Percentiles rank a stretch among this genome's conserved stretches.
Conservation (phyloP, 2,888 invertebrate genomes). For the Dioctria linearis region DNA sequence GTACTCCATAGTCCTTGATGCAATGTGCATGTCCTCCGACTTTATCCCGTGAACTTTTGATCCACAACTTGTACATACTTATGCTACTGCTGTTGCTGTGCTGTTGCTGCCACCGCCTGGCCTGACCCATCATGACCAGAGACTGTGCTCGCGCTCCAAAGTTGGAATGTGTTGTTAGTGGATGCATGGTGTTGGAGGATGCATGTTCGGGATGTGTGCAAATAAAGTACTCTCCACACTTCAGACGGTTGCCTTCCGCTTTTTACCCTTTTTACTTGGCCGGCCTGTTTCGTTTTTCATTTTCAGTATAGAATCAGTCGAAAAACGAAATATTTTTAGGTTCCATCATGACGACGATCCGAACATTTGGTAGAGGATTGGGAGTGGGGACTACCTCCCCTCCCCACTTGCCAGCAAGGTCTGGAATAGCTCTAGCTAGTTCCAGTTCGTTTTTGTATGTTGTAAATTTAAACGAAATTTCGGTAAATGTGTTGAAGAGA, state of each 20-base stretch:
- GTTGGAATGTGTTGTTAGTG: conserved; percentile 54
- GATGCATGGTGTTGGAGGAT: conserved; percentile 55
- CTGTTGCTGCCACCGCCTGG: too few species aligned
- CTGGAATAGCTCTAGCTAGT: conserved; percentile 11
- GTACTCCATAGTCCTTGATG: conserved; percentile 56
- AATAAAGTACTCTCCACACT: conserved; percentile 58
- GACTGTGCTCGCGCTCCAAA: too few species aligned
- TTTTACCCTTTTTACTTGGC: conserved; percentile 54
- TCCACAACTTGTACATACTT: conserved; percentile 53
- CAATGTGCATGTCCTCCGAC: conserved; percentile 57
- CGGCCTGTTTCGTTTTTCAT: conserved; percentile 56
- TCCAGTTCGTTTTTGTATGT: conserved; percentile 40
- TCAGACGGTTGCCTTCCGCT: conserved; percentile 57
- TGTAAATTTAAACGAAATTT: conserved; percentile 59
- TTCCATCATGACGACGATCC: conserved; percentile 14
- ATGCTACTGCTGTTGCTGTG: background rate
- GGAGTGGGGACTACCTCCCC: conserved; percentile 7
- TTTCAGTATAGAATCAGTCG: conserved; percentile 50
- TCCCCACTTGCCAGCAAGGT: background rate
- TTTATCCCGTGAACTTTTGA: conserved; percentile 56
- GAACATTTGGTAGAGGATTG: too few species aligned
- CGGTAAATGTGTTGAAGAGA: conserved; percentile 61
- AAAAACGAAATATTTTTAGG: conserved; percentile 53
- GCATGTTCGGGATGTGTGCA: conserved; percentile 59
- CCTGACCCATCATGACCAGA: conserved; percentile 39